Evolutionary conservation across 2,797 vertebrate species (phyloP), one percentile per base, ranked within the genome.

Genomic region (Poeciliopsis presidionis): DNA sequence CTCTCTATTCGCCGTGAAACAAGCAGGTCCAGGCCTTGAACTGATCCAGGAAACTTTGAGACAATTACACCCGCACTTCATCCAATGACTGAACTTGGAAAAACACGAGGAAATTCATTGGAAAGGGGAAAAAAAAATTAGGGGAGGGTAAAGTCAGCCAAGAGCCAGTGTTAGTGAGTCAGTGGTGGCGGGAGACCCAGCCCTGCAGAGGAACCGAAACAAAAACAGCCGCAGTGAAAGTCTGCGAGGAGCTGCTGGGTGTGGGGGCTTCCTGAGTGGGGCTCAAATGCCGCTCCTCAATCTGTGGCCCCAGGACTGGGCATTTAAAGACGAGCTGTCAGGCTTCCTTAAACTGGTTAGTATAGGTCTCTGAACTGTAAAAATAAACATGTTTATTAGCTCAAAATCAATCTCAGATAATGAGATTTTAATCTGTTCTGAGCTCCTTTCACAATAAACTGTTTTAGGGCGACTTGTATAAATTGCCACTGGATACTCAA

Each of bases 21-120:
- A 86, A 86, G 81, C 65, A 57, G 49, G 73, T 84, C 41, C 72
- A 88, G 88, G 91, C 89, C 88, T 90, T 74, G 87, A 91, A 83
- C 89, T 85, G 84, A 89, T 90, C 89, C 90, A 94, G 93, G 94
- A 96, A 95, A 95, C 87, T 94, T 85, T 94, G 90, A 94, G 89
- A 94, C 93, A 93, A 91, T 93, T 90, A 91, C 90, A 80, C 45
- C 61, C 28, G 81, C 88, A 86, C 90, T 92, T 89, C 82, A 90
- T 91, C 84, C 87, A 78, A 55, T 3, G 75, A 89, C 86, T 90
- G 84, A 78, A 90, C 87, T 87, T 93, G 92, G 91, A 92, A 92
- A 90, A 91, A 91, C 86, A 90, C 91, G 86, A 85, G 90, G 89
- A 92, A 92, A 90, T 89, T 89, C 85, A 83, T 77, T 75, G 79